Evolutionary conservation across 2,888 invertebrate genomes (phyloP), one percentile per base, ranked within the genome.

Genomic region (Pteria penguin): DNA sequence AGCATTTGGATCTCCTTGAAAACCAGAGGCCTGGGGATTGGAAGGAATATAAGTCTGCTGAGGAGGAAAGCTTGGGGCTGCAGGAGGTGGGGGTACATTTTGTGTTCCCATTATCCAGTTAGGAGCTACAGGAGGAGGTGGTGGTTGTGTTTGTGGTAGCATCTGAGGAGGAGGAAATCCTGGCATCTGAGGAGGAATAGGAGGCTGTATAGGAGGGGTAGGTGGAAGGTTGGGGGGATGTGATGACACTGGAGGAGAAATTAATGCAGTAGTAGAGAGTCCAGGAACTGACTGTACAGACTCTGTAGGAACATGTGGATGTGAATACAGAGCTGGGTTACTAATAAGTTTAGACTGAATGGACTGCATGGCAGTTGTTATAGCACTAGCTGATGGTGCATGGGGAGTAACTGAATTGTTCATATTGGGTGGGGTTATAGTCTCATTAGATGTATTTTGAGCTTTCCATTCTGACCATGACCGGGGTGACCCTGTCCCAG

Each of bases 381-480:
- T 66, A 65, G 70, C 67, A 67, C 70, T 58, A 74, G 78, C 71
- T 31, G 68, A 45, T 45, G 45, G 18, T 45, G 18, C 45, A 45
- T 45, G 45, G 45, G 18, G 8, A 45, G 8, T 45, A 8, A 18
- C 45, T 8, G 45, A 45, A 18, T 45, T 45, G 45, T 45, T 45
- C 8, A 18, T 45, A 18, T 45, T 18, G 11, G 8, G 45, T 45
- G 45, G 18, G 18, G 18, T 45, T 8, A 8, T 45, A 14, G 45
- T 18, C 8, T 45, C 45, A 45, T 45, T 45, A 14, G 75, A 66
- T 57, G 70, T 45, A 31, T 69, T 68, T 31, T 83, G 79, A 45
- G 85, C 83, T 70, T 87, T 88, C 89, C 88, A 89, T 27, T 85
- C 84, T 24, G 87, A 78, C 87, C 88, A 88, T 8, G 86, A 80